phyloP scores from a whole-genome alignment of 2,888 invertebrate genomes.

The Hydraecia micacea region DNA sequence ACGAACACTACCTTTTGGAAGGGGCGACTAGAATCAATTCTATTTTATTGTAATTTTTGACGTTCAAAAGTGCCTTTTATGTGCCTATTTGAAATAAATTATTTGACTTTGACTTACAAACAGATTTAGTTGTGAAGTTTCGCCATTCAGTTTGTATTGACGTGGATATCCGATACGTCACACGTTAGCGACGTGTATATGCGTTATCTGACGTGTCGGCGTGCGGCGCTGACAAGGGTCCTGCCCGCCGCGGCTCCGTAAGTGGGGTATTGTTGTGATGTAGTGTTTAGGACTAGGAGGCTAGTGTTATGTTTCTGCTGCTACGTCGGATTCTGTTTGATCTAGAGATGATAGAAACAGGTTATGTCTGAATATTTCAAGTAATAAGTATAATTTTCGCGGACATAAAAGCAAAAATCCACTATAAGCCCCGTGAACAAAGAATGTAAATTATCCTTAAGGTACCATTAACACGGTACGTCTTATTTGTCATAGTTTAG shows the following conservation, averaged over 20 bases:
- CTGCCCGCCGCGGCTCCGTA: constrained; percentile 3
- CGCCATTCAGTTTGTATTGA: constrained; percentile 22
- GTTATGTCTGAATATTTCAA: background rate
- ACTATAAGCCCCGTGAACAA: background rate
- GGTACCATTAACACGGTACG: background rate
- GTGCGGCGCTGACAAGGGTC: constrained; percentile 37
- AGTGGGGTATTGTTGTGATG: constrained; percentile 18
- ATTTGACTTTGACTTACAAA: constrained; percentile 15
- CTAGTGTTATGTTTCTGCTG: background rate
- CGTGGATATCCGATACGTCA: constrained; percentile 32
- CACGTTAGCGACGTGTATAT: constrained; percentile 10
- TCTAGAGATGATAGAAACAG: background rate
- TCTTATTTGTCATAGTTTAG: background rate
- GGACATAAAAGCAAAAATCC: background rate
- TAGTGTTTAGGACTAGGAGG: constrained; percentile 1
- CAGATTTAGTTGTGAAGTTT: constrained; percentile 51
- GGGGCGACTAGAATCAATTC: too few species aligned
- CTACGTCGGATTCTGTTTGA: background rate
- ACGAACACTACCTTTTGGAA: too few species aligned
- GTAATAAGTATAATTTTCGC: background rate
- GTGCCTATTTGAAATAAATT: too few species aligned
- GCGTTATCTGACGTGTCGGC: constrained; percentile 11
- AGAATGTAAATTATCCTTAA: background rate
- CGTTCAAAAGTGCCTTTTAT: too few species aligned
- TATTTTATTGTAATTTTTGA: too few species aligned